phyloP scores from a whole-genome alignment of 2,113 vertebrate genomes.

The Plotosus lineatus region DNA sequence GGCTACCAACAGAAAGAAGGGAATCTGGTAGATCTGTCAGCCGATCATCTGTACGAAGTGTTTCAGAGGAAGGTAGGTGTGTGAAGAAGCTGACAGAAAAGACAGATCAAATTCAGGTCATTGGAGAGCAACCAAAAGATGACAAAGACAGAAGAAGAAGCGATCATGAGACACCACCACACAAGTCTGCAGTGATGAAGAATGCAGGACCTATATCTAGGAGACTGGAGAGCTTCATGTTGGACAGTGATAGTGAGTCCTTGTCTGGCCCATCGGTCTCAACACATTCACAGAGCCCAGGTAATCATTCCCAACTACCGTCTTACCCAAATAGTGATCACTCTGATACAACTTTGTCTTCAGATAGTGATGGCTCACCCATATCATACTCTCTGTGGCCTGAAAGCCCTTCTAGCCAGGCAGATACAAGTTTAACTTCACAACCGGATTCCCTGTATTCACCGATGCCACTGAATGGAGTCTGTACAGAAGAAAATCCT shows the following conservation, averaged over 20 bases:
- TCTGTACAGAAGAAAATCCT: conserved; percentile 5
- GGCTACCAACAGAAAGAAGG: conserved; percentile 65
- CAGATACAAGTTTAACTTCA: conserved; percentile 1
- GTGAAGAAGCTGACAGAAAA: conserved; percentile 38
- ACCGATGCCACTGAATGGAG: conserved; percentile 34
- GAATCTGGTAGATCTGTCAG: conserved; percentile 60
- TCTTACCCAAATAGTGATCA: conserved; percentile 42
- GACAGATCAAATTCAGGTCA: conserved; percentile 20
- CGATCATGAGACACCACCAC: conserved; percentile 36
- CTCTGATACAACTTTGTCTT: conserved; percentile 37
- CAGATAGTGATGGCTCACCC: conserved; percentile 35
- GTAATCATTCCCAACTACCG: conserved; percentile 43
- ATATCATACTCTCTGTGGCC: conserved; percentile 42
- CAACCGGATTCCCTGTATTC: not conserved
- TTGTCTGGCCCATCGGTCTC: conserved; percentile 57
- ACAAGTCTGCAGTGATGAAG: conserved; percentile 63
- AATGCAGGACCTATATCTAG: conserved; percentile 80
- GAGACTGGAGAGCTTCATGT: conserved; percentile 76
- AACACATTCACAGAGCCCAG: conserved; percentile 39
- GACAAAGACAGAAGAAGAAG: conserved; percentile 44
- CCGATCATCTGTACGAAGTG: conserved; percentile 47
- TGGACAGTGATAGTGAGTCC: conserved; percentile 72
- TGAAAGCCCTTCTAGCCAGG: conserved; percentile 22
- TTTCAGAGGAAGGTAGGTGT: conserved; percentile 41
- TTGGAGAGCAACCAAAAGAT: not conserved